Conservation (phyloP, 1,140 invertebrate species). For the Andricus grossulariae region DNA sequence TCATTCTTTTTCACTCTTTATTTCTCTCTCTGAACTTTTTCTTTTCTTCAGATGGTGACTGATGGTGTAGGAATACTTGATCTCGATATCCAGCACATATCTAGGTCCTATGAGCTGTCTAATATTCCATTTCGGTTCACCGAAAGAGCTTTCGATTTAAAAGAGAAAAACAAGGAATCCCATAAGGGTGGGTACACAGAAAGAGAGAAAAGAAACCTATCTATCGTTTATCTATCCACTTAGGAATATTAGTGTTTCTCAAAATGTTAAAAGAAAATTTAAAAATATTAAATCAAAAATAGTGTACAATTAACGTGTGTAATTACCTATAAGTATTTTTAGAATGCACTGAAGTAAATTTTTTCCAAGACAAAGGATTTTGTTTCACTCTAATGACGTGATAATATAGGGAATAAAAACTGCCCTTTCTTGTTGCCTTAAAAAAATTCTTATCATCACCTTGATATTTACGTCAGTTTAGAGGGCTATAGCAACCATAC, state of each 20-base stretch:
- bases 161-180: slow-evolving; percentile 12
- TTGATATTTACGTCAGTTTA: not conserved
- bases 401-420: not conserved
- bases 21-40: slow-evolving; percentile 22
- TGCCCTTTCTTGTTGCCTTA: too few species aligned
- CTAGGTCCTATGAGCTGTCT: slow-evolving; percentile 50
- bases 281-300: too few species aligned
- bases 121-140: slow-evolving; percentile 57
- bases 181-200: not conserved
- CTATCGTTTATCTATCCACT: slow-evolving; percentile 35
- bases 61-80: slow-evolving; percentile 54
- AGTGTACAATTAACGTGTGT: too few species aligned
- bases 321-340: too few species aligned
- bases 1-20: slow-evolving; percentile 10
- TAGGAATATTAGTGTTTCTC: not conserved
- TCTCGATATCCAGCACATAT: slow-evolving; percentile 54
- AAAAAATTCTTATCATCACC: not conserved
- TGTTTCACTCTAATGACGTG: not conserved
- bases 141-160: slow-evolving; percentile 45
- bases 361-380: too few species aligned
- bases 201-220: slow-evolving; percentile 29
- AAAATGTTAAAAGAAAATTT: too few species aligned
- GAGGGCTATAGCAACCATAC: not conserved
- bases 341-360: too few species aligned
- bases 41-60: slow-evolving; percentile 42